Percentiles rank a stretch among this genome's conserved stretches.
Conservation (phyloP, 1,140 invertebrate genomes). For the Drosophila busckii region DNA sequence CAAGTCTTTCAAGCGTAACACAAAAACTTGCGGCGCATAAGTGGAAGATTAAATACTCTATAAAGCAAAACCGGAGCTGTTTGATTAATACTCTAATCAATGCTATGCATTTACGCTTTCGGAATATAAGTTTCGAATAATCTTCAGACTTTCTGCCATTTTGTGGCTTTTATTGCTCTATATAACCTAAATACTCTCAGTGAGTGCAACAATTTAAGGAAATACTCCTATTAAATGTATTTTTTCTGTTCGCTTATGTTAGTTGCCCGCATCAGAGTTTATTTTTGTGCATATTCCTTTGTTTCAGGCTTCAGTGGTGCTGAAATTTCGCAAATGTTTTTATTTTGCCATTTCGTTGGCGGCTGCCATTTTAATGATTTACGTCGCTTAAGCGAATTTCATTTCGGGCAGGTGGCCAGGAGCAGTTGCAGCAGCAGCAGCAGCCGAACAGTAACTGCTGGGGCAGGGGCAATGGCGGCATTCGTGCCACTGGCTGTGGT, state of each 20-base stretch:
- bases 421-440: background rate
- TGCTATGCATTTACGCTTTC: too few relatives aligned
- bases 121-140: too few relatives aligned
- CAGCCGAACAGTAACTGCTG: too few relatives aligned
- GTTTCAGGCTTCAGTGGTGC: slow-evolving; percentile 44
- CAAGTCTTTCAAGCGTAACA: slow-evolving; percentile 58
- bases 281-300: slow-evolving; percentile 22
- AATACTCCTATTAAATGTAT: slow-evolving; percentile 71
- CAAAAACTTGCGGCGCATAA: too few relatives aligned
- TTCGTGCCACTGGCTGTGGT: background rate
- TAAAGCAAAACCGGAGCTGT: too few relatives aligned
- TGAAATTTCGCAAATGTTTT: slow-evolving; percentile 70
- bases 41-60: too few relatives aligned
- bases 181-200: too few relatives aligned
- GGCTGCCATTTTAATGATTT: slow-evolving; percentile 59
- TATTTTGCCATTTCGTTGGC: slow-evolving; percentile 47
- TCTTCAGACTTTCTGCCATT: too few relatives aligned
- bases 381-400: slow-evolving; percentile 44
- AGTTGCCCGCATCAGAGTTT: slow-evolving; percentile 5
- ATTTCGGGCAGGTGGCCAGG: slow-evolving; percentile 31
- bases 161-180: too few relatives aligned
- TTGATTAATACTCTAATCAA: too few relatives aligned
- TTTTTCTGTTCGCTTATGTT: slow-evolving; percentile 12
- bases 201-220: too few relatives aligned
- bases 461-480: background rate